Evolutionary conservation across 2,113 vertebrate genomes (phyloP), one percentile per base, ranked within the genome.

Genomic region (Bombycilla garrulus): DNA sequence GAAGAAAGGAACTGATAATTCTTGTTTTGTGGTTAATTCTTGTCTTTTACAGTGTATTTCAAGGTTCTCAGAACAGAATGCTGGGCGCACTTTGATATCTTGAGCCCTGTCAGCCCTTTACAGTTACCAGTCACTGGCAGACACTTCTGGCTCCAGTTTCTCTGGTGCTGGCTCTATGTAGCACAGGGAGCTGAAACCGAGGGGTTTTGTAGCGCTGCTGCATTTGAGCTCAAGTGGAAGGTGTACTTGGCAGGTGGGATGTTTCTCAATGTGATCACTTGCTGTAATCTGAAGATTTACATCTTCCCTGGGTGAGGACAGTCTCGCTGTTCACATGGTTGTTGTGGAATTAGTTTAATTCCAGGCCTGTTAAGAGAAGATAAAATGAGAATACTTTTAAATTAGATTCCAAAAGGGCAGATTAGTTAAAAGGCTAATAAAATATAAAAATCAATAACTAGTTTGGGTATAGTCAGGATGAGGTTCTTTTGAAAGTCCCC

Each of bases 171-270:
- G 22, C 11, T 74, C 26, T 58, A 1, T 65, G 26, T 47, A 11
- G 33, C 19, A 12, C 12, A 5, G 1, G 5, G 25, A 72, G 31
- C 45, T 88, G 62, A 65, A 48, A 25, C 1, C 2, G 5, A 31
- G 16, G 9, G 3, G 1, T 15, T 28, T 8, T 45, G 45, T 72
- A n/a, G 20, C 20, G 5, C 13, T 44, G 1, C 8, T 42, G 1
- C 0, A 1, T 88, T 51, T 60, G 23, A 71, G 9, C 23, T 71
- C 0, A 54, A 54, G 26, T 15, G 16, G 11, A 83, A 67, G 24
- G 5, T 58, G 51, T 62, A 14, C 23, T 71, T 58, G 21, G n/a
- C n/a, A 74, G n/a, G 16, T 60, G 21, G 40, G 26, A 36, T 0
- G 0, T 35, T 62, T 67, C n/a, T 74, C 6, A 2, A 0, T 31